phyloP scores from a whole-genome alignment of 2,113 vertebrate genomes.

The Microcebus griseorufus region DNA sequence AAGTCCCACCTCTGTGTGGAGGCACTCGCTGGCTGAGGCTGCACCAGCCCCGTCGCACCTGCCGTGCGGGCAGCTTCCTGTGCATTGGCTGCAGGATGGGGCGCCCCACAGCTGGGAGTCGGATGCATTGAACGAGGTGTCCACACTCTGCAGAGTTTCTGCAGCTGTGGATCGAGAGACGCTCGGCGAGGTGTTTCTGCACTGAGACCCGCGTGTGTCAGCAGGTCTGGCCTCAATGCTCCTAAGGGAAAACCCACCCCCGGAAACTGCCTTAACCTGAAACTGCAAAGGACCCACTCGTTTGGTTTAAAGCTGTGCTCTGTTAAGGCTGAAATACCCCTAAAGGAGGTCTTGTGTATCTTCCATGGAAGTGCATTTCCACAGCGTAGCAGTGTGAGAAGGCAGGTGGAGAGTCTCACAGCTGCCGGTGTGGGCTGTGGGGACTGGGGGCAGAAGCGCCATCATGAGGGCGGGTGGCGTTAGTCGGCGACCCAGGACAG shows the following conservation, averaged over 20 bases:
- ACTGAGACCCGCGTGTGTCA: fast-evolving
- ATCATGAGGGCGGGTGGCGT: no score
- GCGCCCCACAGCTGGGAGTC: not conserved
- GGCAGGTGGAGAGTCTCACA: no score
- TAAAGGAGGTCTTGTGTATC: no score
- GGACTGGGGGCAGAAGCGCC: no score
- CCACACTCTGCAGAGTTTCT: no score
- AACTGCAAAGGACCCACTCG: fast-evolving
- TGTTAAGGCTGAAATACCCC: no score
- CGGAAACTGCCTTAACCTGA: not conserved
- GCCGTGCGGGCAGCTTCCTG: not conserved
- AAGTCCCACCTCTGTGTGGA: fast-evolving
- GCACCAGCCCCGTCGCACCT: no score
- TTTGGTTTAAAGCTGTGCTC: not conserved
- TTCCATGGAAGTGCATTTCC: no score
- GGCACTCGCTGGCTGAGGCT: not conserved
- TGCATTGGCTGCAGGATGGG: fast-evolving
- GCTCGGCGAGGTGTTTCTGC: fast-evolving
- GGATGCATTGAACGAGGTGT: fast-evolving
- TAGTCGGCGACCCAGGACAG: no score
- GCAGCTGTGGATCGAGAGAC: not conserved
- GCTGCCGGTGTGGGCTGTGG: no score
- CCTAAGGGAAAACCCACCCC: not conserved
- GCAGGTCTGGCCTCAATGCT: not conserved
- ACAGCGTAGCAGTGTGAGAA: no score